Evolutionary conservation across 2,888 invertebrate species (phyloP).

Genomic region (Germaria angustata): DNA sequence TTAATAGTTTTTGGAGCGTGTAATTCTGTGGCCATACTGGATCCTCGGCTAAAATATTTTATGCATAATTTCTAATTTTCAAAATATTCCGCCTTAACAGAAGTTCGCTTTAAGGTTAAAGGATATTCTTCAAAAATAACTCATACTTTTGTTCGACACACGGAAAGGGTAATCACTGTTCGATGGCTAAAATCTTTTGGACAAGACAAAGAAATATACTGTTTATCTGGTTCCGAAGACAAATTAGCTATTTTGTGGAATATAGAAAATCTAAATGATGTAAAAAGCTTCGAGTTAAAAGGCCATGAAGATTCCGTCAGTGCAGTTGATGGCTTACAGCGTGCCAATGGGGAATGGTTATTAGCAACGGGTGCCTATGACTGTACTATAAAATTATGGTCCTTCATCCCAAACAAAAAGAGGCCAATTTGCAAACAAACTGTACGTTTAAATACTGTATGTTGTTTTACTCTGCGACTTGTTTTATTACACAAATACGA

Average conservation of each 20-base stretch:
- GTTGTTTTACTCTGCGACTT: conserved; percentile 86
- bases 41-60: conserved; percentile 81
- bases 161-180: conserved; percentile 87
- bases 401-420: conserved; percentile 73
- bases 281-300: conserved; percentile 80
- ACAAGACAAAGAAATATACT: conserved; percentile 78
- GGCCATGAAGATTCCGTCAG: conserved; percentile 86
- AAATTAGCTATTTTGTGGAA: conserved; percentile 88
- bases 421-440: conserved; percentile 81
- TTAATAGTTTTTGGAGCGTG: conserved; percentile 88
- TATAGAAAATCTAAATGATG: conserved; percentile 78
- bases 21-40: conserved; percentile 86
- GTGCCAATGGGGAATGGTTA: conserved; percentile 79
- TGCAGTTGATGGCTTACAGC: conserved; percentile 84
- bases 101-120: conserved; percentile 79
- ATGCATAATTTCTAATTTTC: too few relatives aligned
- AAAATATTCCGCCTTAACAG: neutral
- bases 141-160: conserved; percentile 84
- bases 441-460: conserved; percentile 83
- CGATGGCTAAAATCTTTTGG: conserved; percentile 76
- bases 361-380: conserved; percentile 86
- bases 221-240: conserved; percentile 90
- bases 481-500: conserved; percentile 82
- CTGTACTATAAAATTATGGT: conserved; percentile 85
- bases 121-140: conserved; percentile 82